Conservation (phyloP, 1,140 invertebrate genomes). For the Asobara japonica region DNA sequence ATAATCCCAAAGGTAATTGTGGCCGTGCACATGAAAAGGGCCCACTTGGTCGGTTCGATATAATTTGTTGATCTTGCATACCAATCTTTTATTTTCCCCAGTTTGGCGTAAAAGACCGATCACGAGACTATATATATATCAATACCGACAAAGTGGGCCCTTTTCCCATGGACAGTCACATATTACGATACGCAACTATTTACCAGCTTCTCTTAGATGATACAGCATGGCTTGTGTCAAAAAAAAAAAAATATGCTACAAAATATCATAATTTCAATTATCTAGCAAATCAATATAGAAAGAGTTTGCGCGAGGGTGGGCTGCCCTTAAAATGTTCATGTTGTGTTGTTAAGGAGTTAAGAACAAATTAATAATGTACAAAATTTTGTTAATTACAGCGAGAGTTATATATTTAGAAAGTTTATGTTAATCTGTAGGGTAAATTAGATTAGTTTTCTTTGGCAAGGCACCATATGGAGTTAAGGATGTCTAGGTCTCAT, state of each 20-base stretch:
- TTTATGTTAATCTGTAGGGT: slow-evolving; percentile 18
- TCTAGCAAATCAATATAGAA: slow-evolving; percentile 35
- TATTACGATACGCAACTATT: too few relatives aligned
- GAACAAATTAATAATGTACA: slow-evolving; percentile 8
- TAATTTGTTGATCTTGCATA: too few relatives aligned
- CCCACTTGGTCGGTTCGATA: too few relatives aligned
- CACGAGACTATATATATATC: too few relatives aligned
- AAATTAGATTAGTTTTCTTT: slow-evolving; percentile 24
- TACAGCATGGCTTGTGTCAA: slow-evolving; percentile 29
- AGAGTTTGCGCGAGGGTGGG: slow-evolving; percentile 64
- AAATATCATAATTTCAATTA: too few relatives aligned
- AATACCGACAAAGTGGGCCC: too few relatives aligned
- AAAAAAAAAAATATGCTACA: slow-evolving; percentile 18
- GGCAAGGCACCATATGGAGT: slow-evolving; percentile 10
- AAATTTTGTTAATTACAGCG: slow-evolving; percentile 23
- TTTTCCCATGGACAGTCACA: too few relatives aligned
- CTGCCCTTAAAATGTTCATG: slow-evolving; percentile 54
- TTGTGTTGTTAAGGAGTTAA: background rate
- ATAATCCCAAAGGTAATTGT: too few relatives aligned
- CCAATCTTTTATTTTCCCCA: slow-evolving; percentile 4
- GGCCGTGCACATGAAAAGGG: too few relatives aligned
- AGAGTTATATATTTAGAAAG: slow-evolving; percentile 26
- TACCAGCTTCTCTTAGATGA: slow-evolving; percentile 16
- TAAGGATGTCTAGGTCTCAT: slow-evolving; percentile 19
- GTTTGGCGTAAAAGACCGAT: slow-evolving; percentile 15